These are phyloP conservation scores for Chionomys nivalis DNA, from an alignment of 2,113 vertebrate genomes.

Conservation along the genomic window DNA sequence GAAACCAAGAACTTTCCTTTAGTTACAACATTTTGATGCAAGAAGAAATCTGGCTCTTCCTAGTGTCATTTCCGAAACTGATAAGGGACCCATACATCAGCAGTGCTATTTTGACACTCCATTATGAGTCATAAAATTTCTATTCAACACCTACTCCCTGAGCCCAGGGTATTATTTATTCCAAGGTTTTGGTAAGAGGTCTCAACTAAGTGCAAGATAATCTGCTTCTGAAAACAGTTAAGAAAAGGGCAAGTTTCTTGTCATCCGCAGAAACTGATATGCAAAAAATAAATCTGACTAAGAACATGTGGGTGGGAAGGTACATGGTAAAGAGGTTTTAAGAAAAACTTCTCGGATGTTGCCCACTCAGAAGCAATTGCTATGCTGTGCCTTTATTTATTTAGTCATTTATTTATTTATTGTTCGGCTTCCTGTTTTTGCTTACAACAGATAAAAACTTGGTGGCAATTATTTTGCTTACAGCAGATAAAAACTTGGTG, in stretches of 20 bases:
- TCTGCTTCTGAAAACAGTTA: slow-evolving; percentile 71
- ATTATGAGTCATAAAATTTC: slow-evolving; percentile 62
- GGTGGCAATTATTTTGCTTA: slow-evolving; percentile 73
- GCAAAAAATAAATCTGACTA: slow-evolving; percentile 79
- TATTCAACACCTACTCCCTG: slow-evolving; percentile 44
- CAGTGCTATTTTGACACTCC: slow-evolving; percentile 54
- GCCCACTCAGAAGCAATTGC: slow-evolving; percentile 70
- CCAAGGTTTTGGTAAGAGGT: slow-evolving; percentile 61
- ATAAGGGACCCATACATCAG: slow-evolving; percentile 68
- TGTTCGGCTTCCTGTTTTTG: slow-evolving; percentile 66
- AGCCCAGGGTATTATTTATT: slow-evolving; percentile 70
- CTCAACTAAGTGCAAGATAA: slow-evolving; percentile 62
- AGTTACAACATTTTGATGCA: slow-evolving; percentile 58
- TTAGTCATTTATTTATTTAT: no score
- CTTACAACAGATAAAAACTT: slow-evolving; percentile 72
- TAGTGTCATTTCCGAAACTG: slow-evolving; percentile 60
- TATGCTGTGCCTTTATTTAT: slow-evolving; percentile 63
- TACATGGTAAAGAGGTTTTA: slow-evolving; percentile 57
- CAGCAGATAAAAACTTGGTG: slow-evolving; percentile 68
- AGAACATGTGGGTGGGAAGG: slow-evolving; percentile 64
- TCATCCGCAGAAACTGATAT: slow-evolving; percentile 71
- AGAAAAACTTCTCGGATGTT: slow-evolving; percentile 60
- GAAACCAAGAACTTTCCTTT: slow-evolving; percentile 56
- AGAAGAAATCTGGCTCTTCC: slow-evolving; percentile 59
- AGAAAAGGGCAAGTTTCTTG: slow-evolving; percentile 74